phyloP scores from a whole-genome alignment of 1,140 invertebrate genomes.

The Eupeodes corollae region DNA sequence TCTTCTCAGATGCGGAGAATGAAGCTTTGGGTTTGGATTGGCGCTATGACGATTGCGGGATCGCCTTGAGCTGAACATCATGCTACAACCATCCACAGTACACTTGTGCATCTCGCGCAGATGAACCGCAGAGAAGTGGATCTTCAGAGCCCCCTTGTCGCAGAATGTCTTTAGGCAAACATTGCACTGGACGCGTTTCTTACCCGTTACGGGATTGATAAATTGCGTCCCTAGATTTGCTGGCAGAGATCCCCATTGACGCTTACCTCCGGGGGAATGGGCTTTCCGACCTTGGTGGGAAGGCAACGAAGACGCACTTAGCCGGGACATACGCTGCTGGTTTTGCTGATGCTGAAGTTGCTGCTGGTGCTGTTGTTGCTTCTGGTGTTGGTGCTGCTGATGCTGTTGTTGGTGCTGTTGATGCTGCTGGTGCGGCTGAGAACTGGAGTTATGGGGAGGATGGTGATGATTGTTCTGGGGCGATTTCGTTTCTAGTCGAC shows the following conservation, averaged over 20 bases:
- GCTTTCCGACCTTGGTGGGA: slow-evolving; percentile 51
- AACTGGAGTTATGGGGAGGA: slow-evolving; percentile 2
- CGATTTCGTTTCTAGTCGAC: not conserved
- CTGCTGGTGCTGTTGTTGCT: no score
- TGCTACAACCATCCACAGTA: slow-evolving; percentile 95
- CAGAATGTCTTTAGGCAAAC: slow-evolving; percentile 98
- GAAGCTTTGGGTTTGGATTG: slow-evolving; percentile 96
- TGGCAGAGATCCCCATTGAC: slow-evolving; percentile 80
- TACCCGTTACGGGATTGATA: slow-evolving; percentile 83
- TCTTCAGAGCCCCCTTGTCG: slow-evolving; percentile 98
- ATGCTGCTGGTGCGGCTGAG: not conserved
- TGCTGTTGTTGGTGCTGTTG: slow-evolving; percentile 1
- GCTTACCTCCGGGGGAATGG: slow-evolving; percentile 69
- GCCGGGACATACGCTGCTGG: slow-evolving; percentile 16
- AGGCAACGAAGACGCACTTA: slow-evolving; percentile 8
- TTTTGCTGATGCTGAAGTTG: slow-evolving; percentile 8
- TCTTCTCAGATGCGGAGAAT: slow-evolving; percentile 82
- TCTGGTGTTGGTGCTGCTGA: no score
- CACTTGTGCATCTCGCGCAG: slow-evolving; percentile 98
- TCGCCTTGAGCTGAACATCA: slow-evolving; percentile 96
- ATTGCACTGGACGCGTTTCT: slow-evolving; percentile 95
- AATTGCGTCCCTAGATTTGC: slow-evolving; percentile 79
- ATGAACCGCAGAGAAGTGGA: slow-evolving; percentile 98
- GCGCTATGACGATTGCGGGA: slow-evolving; percentile 94
- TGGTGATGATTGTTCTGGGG: slow-evolving; percentile 8